Percentiles rank a stretch among this genome's conserved stretches.
Conservation (phyloP, 1,140 invertebrate genomes). For the Drosophila guanche region DNA sequence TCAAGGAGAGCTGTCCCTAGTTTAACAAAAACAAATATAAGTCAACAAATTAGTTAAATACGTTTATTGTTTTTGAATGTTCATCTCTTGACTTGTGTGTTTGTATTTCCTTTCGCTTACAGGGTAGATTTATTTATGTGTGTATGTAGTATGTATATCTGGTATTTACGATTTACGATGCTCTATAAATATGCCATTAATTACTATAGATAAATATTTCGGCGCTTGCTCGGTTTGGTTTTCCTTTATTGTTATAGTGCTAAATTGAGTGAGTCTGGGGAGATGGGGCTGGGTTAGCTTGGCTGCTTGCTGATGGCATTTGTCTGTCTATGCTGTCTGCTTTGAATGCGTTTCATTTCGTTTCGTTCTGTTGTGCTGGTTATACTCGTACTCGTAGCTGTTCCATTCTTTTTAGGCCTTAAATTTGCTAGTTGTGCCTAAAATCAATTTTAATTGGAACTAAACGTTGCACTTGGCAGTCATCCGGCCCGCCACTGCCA, state of each 20-base stretch:
- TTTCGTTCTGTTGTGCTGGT: conserved; percentile 25
- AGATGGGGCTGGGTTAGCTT: conserved; percentile 18
- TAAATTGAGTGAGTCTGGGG: conserved; percentile 56
- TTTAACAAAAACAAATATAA: neutral
- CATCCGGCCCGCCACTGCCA: conserved; percentile 18
- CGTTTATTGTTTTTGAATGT: conserved; percentile 76
- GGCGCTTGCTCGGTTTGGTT: conserved; percentile 73
- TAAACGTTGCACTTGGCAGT: conserved; percentile 46
- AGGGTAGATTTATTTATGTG: conserved; percentile 67
- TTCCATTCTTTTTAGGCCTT: conserved; percentile 61
- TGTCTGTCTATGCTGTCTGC: conserved; percentile 2
- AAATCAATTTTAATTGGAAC: conserved; percentile 66
- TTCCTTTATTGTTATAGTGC: conserved; percentile 55
- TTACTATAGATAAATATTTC: conserved; percentile 81
- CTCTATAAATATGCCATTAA: conserved; percentile 80
- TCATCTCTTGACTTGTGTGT: conserved; percentile 55
- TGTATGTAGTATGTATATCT: conserved; percentile 62
- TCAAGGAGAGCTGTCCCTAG: neutral
- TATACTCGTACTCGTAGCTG: conserved; percentile 17
- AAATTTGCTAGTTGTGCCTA: conserved; percentile 72
- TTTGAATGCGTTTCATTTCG: conserved; percentile 10
- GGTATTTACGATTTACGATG: conserved; percentile 75
- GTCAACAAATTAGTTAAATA: conserved; percentile 65
- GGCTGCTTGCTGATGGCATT: too few relatives aligned
- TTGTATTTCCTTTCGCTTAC: conserved; percentile 67